Percentiles rank a stretch among this genome's conserved stretches.
These are phyloP conservation scores for Lacerta bilineata DNA, from an alignment of 2,797 vertebrate genomes.

Conservation along the genomic window DNA sequence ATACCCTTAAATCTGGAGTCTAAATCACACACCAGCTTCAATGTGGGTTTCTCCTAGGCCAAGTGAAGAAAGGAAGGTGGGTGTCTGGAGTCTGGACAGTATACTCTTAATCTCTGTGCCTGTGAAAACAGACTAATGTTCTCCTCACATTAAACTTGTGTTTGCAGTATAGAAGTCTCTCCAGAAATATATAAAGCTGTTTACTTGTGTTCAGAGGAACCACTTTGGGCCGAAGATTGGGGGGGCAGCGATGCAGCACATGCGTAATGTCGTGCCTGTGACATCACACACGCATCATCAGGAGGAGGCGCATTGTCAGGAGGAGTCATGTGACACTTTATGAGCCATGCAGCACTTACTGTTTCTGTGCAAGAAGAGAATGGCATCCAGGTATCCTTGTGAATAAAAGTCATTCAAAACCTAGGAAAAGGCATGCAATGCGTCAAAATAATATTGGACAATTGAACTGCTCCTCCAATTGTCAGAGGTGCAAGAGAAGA, in stretches of 20 bases:
- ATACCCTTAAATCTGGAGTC: neutral
- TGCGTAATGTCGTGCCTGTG: too few relatives aligned
- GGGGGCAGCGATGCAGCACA: too few relatives aligned
- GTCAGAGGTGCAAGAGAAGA: too few relatives aligned
- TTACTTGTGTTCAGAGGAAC: neutral
- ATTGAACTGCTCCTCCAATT: too few relatives aligned
- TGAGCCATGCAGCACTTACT: slow-evolving; percentile 78
- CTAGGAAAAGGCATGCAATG: slow-evolving; percentile 71
- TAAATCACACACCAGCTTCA: neutral
- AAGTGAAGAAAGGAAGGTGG: neutral
- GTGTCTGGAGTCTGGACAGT: neutral
- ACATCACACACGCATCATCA: too few relatives aligned
- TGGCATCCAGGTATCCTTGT: slow-evolving; percentile 87
- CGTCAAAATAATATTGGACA: neutral
- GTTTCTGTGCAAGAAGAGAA: slow-evolving; percentile 83
- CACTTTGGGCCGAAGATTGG: too few relatives aligned
- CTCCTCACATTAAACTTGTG: neutral
- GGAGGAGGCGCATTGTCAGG: too few relatives aligned
- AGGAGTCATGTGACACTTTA: neutral
- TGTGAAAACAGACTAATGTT: neutral
- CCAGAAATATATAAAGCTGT: neutral
- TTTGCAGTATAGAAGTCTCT: neutral
- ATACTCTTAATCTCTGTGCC: neutral
- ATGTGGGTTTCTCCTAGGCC: neutral
- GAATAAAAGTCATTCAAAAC: slow-evolving; percentile 85